Conservation (phyloP, 2,888 invertebrate species). For the Himalopsyche tibetana region DNA sequence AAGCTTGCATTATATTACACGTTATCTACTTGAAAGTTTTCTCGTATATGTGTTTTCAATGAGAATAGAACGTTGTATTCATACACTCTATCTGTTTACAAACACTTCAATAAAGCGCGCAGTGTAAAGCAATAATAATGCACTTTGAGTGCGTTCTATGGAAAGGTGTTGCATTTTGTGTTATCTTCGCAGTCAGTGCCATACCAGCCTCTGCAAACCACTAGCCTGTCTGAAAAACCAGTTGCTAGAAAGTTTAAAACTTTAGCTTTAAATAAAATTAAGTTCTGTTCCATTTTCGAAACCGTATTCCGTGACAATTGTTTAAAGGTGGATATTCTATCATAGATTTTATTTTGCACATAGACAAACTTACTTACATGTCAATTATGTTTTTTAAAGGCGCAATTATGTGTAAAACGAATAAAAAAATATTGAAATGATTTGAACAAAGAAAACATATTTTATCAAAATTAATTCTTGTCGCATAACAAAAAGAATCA, state of each 20-base stretch:
- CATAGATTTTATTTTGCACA: too few species aligned
- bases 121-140: constrained; percentile 5
- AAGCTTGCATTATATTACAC: too few species aligned
- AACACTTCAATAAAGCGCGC: not conserved
- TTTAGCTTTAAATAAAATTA: not conserved
- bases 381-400: too few species aligned
- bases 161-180: not conserved
- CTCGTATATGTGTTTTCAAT: not conserved
- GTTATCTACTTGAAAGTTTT: not conserved
- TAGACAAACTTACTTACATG: too few species aligned
- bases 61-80: too few species aligned
- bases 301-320: not conserved
- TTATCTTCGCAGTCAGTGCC: not conserved
- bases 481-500: too few species aligned
- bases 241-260: not conserved
- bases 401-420: too few species aligned
- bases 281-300: not conserved
- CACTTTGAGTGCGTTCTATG: not conserved
- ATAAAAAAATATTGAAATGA: too few species aligned
- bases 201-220: not conserved
- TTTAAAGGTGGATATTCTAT: too few species aligned
- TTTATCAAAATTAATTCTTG: too few species aligned
- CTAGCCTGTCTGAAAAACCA: not conserved
- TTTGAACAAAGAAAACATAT: too few species aligned
- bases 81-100: not conserved